phyloP scores from a whole-genome alignment of 2,888 invertebrate species.

The Nemapogon koenigi region DNA sequence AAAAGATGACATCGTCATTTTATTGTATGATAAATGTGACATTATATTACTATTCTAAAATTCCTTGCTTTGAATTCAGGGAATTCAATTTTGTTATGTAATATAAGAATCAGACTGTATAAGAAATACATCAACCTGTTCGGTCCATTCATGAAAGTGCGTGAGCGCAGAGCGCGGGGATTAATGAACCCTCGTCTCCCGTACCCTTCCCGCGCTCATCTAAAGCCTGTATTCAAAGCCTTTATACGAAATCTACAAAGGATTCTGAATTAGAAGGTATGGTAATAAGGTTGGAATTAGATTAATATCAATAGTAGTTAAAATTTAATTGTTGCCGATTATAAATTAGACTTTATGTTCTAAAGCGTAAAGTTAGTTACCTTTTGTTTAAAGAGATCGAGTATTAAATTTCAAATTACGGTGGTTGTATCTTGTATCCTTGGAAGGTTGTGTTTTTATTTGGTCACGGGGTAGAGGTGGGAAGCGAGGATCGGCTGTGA shows the following conservation, averaged over 20 bases:
- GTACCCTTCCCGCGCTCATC: constrained; percentile 37
- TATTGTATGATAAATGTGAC: no score
- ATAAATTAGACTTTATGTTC: constrained; percentile 1
- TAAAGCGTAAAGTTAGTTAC: constrained; percentile 2
- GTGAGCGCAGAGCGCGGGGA: constrained; percentile 64
- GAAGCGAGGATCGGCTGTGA: constrained; percentile 38
- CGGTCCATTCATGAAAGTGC: constrained; percentile 65
- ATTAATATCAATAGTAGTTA: no score
- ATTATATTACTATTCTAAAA: no score
- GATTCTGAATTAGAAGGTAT: no score
- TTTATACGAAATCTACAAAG: no score
- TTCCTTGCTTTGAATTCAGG: no score
- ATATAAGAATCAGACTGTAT: constrained; percentile 35
- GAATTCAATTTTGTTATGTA: background rate
- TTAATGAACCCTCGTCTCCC: constrained; percentile 56
- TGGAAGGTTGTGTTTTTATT: constrained; percentile 60
- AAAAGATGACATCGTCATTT: no score
- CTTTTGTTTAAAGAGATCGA: background rate
- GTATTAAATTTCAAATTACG: constrained; percentile 46
- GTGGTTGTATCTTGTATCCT: constrained; percentile 63
- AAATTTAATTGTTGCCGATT: no score
- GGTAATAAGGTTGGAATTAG: no score
- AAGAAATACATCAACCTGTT: constrained; percentile 59
- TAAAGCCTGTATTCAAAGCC: constrained; percentile 15
- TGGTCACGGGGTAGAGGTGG: constrained; percentile 26